Evolutionary conservation across 1,140 invertebrate genomes (phyloP), one percentile per base, ranked within the genome.

Genomic region (Polypedilum vanderplanki): DNA sequence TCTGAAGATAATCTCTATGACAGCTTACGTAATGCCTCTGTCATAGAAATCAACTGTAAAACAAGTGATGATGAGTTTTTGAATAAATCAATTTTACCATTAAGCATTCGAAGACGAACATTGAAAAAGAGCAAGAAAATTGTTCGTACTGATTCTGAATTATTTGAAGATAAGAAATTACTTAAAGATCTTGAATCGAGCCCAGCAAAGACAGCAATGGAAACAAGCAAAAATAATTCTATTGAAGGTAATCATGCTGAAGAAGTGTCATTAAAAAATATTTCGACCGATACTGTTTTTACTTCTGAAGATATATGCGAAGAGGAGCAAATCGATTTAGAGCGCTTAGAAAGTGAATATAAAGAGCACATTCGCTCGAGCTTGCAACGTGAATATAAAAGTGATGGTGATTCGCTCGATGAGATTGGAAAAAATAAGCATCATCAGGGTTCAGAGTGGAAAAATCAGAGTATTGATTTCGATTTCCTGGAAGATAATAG

Each of bases 331-430:
- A 75, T 33, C 1, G 75, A 76, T 41, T 67, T 76, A 20, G 75
- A 76, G 12, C 24, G 40, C 7, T 24, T 76, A 7, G 75, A 76
- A 33, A 74, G 15, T 9, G 75, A 76, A 9, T 76, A 76, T 40
- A 74, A 67, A 18, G 75, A 76, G 74, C 46, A 74, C 10, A 67
- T 67, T 12, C 12, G 41, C 57, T 67, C 73, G 20, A 76, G 65
- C 74, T 57, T 76, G 12, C 75, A 76, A 22, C 57, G 75, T 17
- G 75, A 76, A 70, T 76, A 76, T 40, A 76, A 76, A 76, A 76
- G 75, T 18, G 75, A 76, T 74, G 75, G 75, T 33, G 75, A 76
- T 41, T 74, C 73, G 4, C 40, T 76, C 24, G 75, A 76, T 41
- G 75, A 76, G 41, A 46, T 76, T n/a, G 75, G 75, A 3, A 76